Evolutionary conservation across 2,113 vertebrate genomes (phyloP).

Genomic region (Apaloderma vittatum): DNA sequence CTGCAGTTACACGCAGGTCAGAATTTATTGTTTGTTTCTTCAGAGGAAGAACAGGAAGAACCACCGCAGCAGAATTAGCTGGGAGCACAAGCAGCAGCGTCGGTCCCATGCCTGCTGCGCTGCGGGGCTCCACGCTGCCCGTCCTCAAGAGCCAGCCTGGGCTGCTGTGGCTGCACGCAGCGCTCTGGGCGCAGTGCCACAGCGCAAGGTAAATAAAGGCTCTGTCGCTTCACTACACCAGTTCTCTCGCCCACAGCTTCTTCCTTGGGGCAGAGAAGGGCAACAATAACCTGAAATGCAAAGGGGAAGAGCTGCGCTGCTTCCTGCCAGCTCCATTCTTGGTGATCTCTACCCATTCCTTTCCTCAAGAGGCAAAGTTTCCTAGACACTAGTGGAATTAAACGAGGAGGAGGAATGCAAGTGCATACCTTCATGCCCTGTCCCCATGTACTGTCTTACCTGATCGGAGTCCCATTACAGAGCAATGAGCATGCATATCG

Average conservation of each 20-base stretch:
- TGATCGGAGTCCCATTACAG: conserved; percentile 23
- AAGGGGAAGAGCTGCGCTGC: background rate
- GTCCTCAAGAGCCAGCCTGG: background rate
- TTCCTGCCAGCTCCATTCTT: background rate
- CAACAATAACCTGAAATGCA: background rate
- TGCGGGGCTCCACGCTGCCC: background rate
- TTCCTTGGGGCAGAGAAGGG: background rate
- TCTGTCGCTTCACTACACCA: background rate
- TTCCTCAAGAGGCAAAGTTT: background rate
- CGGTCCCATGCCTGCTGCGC: background rate
- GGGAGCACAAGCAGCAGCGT: background rate
- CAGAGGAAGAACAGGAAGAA: background rate
- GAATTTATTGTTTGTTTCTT: background rate
- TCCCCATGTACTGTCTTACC: background rate
- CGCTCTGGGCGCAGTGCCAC: background rate
- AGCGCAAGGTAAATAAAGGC: background rate
- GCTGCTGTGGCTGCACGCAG: accelerated
- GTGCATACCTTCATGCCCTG: background rate
- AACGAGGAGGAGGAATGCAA: background rate
- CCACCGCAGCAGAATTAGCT: background rate
- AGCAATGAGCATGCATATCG: background rate
- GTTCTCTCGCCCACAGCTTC: background rate
- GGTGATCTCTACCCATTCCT: background rate
- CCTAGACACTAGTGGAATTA: background rate
- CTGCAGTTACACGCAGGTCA: background rate